Base-by-base conservation (phyloP, 2,888 invertebrate genomes). In the Cheilosia impressa region DNA sequence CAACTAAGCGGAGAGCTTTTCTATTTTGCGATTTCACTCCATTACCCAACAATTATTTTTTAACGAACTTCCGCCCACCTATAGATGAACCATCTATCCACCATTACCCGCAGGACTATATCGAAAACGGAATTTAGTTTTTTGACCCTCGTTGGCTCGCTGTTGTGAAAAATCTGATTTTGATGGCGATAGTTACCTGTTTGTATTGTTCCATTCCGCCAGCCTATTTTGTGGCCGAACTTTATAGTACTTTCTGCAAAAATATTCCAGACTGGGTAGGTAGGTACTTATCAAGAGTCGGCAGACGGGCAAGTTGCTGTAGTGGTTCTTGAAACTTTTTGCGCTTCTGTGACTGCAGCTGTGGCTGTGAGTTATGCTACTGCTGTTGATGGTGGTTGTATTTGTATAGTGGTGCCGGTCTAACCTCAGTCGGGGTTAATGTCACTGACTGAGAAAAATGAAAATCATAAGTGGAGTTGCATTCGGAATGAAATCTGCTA, bases 401-500 rank as follows among this genome's bases (percentile, higher is more conserved):
- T 7, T 6, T 27, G 27, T 27, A 27, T 27, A 27, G 7, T 6
- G 43, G 17, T 47, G 27, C 69, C n/a, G 58, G 75, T 79, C 75
- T 71, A 81, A 80, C 76, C 71, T 77, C 68, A 68, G 58, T 38
- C 62, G 66, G 72, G 80, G 71, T 80, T 62, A 80, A 72, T 80
- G 80, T 77, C 85, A 85, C 60, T 76, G 71, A 10, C 85, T 72
- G 57, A 66, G 53, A 57, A 68, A 58, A 60, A 15, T 45, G 17
- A 31, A 62, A 43, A 34, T 13, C 22, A 17, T 4, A 19, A 19
- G 22, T 17, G 24, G 19, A 62, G 57, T 83, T 72, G 24, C 9
- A 10, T 75, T 58, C 72, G 19, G 38, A 38, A 38, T 13, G 4
- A 38, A 13, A 9, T 9, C 9, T 31, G 31, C 31, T 9, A 31